Evolutionary conservation across 2,888 invertebrate genomes (phyloP), one percentile per base, ranked within the genome.

Genomic region (Drosophila planitibia): DNA sequence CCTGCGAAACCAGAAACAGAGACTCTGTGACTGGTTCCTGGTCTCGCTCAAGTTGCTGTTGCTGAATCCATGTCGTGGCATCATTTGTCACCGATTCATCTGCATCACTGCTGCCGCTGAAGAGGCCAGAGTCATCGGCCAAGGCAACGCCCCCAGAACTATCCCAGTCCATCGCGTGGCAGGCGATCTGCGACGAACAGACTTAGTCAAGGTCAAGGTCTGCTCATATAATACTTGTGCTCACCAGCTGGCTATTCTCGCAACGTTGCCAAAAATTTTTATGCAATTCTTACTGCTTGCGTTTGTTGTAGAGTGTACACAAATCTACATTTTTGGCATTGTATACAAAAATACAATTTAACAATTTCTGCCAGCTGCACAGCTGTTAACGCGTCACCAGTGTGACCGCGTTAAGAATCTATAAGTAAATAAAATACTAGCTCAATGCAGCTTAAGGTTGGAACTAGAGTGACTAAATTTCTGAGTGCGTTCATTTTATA

Each of bases 91-190:
- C 41, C 9, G 51, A 19, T 6, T 79, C 76, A 30, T 82, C 74
- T 16, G 71, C 65, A 30, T 85, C 82, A 51, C 91, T 91, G 51
- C 78, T 78, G 59, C 80, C 83, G 67, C 91, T 91, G 32, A 79
- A 90, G n/a, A 88, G 71, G 1, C 90, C 90, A 16, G 91, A 91
- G 28, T 90, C 90, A 59, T 85, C 91, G 52, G 76, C 84, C 61
- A 76, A 64, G 22, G 71, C 73, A 35, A 74, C 65, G 54, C 67
- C 63, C 35, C 65, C 62, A 14, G 64, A 73, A 57, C 70, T 66
- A 14, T 77, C 76, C 4, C 65, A 76, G 10, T 89, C 84, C 84
- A 89, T 84, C 61, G 55, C 54, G 39, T 30, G 53, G 63, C 35
- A 25, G 39, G 44, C 37, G 35, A 30, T 9, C 85, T 74, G 30